phyloP scores from a whole-genome alignment of 2,888 invertebrate species.

The Diaperis boleti region DNA sequence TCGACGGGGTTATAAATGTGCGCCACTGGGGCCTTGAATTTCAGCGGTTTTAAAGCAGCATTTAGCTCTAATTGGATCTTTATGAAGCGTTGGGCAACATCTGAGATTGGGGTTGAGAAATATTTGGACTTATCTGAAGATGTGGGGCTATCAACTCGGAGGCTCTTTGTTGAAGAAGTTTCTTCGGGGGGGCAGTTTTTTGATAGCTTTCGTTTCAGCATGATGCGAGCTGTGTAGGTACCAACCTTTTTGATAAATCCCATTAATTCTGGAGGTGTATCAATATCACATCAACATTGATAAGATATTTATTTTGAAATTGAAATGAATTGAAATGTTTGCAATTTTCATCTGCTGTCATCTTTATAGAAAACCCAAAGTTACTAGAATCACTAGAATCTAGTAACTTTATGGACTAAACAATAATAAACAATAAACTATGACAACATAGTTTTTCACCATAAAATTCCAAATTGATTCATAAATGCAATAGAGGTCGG shows the following conservation, averaged over 20 bases:
- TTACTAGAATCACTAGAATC: no score
- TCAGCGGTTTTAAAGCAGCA: constrained; percentile 42
- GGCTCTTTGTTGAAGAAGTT: not conserved
- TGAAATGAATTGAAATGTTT: no score
- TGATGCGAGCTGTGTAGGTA: not conserved
- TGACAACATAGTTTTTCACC: no score
- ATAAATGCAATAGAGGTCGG: no score
- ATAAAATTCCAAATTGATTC: no score
- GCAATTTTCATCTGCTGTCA: no score
- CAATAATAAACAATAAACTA: no score
- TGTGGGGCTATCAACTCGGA: not conserved
- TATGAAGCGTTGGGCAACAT: constrained; percentile 42
- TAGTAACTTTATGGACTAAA: no score
- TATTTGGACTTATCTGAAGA: constrained; percentile 23
- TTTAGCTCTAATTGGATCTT: constrained; percentile 51
- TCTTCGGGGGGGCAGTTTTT: not conserved
- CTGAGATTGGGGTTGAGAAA: constrained; percentile 1
- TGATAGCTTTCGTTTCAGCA: constrained; percentile 27
- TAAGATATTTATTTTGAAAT: no score
- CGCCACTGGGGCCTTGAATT: constrained; percentile 70
- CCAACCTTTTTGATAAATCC: constrained; percentile 19
- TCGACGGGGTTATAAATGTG: constrained; percentile 86
- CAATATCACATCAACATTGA: no score
- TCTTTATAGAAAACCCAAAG: no score
- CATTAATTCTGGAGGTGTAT: constrained; percentile 1